These are phyloP conservation scores for Prochilodus magdalenae DNA, from an alignment of 2,113 vertebrate genomes.

Conservation along the genomic window DNA sequence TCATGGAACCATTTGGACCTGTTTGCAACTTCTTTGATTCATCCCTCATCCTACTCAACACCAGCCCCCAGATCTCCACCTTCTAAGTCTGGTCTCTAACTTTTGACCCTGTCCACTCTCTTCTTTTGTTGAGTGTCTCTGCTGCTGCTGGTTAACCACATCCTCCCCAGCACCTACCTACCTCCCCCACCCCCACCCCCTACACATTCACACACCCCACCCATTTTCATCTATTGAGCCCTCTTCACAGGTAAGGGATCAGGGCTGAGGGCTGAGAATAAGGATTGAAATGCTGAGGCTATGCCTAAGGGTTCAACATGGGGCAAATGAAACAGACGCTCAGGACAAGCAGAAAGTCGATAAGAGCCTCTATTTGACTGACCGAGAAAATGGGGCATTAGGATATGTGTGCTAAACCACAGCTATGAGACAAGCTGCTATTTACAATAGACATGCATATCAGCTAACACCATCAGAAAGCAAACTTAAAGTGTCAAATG, in stretches of 20 bases:
- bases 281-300: neutral
- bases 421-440: conserved; percentile 10
- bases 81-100: neutral
- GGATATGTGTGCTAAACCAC: conserved; percentile 33
- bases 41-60: neutral
- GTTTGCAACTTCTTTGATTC: neutral
- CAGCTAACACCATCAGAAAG: neutral
- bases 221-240: neutral
- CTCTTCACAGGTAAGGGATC: neutral
- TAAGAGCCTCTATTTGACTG: neutral
- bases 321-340: neutral
- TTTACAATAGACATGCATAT: neutral
- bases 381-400: neutral
- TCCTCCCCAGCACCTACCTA: conserved; percentile 14
- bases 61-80: neutral
- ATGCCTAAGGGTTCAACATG: conserved; percentile 11
- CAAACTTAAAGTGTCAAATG: neutral
- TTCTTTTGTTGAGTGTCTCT: conserved; percentile 1
- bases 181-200: neutral
- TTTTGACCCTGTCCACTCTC: conserved; percentile 20
- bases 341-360: conserved; percentile 13
- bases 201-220: too few species aligned
- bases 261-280: neutral
- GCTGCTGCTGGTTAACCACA: conserved; percentile 36
- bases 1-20: neutral